Evolutionary conservation across 2,113 vertebrate species (phyloP), one percentile per base, ranked within the genome.

Genomic region (Rallus limicola): DNA sequence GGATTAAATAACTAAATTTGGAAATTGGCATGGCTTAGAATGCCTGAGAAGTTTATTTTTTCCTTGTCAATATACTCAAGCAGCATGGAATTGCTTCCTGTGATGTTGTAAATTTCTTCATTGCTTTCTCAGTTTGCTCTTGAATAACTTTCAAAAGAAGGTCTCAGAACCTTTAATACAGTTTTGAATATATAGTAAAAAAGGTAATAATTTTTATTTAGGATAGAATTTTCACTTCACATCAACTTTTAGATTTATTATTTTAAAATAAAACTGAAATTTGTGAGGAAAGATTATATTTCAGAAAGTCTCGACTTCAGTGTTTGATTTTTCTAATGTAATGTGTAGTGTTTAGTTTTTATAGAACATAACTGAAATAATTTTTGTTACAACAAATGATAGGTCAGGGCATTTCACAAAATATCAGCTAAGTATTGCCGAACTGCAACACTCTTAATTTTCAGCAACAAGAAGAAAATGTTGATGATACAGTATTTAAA

Each of bases 381-480:
- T 25, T 60, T 58, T 42, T 69, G 23, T 62, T 74, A 28, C 14
- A 38, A 7, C 1, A 11, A 70, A 17, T 76, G 23, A 71, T 26
- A 38, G 0, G 0, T 62, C 13, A 13, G 11, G 78, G 7, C 10
- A 21, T 36, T 68, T 85, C 1, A 31, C 20, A 6, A 6, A 80
- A 11, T 38, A 50, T 3, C 6, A 52, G 16, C 36, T 42, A 90
- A 77, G 18, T 40, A 50, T 2, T 60, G 10, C 26, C 72, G 31
- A 86, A 64, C 16, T 46, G 2, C 24, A n/a, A 56, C 17, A 5
- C 8, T 29, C 8, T 29, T 44, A 15, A 2, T 77, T 77, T 89
- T 34, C 31, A 56, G 33, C 29, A 91, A 33, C 2, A 82, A 46
- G 10, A 70, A 90, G 18, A 28, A 48, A 25, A 8, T 69, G 28